phyloP scores from a whole-genome alignment of 2,113 vertebrate species.

The Clupea harengus region DNA sequence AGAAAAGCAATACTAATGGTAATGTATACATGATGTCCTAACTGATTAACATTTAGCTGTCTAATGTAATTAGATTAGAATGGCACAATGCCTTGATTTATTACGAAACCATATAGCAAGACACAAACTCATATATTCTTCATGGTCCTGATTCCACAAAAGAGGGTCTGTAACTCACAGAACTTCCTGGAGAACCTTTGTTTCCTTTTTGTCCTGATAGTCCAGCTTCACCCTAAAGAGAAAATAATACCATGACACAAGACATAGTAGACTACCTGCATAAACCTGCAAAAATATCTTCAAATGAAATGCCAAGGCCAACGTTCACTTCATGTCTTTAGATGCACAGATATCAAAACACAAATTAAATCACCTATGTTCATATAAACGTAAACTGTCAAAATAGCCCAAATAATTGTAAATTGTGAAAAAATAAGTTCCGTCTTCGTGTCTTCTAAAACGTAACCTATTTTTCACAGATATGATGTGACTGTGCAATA shows the following conservation, averaged over 20 bases:
- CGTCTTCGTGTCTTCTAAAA: too few species aligned
- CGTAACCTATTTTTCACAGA: too few species aligned
- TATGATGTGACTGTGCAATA: too few species aligned
- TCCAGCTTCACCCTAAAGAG: conserved; percentile 69
- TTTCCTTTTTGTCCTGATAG: conserved; percentile 63
- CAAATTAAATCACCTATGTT: neutral
- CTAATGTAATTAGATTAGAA: neutral
- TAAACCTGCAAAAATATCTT: neutral
- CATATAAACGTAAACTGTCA: neutral
- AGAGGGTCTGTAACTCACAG: conserved; percentile 56
- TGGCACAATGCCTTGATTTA: neutral
- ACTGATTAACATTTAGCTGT: neutral
- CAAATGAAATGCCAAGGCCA: neutral
- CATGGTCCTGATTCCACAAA: neutral
- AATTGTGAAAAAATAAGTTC: too few species aligned
- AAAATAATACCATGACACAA: conserved; percentile 23
- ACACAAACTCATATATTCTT: too few species aligned
- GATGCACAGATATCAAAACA: neutral
- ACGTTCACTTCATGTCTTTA: neutral
- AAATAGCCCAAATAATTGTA: neutral
- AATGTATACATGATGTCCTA: neutral
- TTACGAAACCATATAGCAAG: too few species aligned
- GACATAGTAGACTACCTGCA: neutral
- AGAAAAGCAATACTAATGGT: neutral
- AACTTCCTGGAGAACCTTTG: conserved; percentile 60